Base-by-base conservation (phyloP, 2,797 vertebrate species). In the Buceros bicornis region DNA sequence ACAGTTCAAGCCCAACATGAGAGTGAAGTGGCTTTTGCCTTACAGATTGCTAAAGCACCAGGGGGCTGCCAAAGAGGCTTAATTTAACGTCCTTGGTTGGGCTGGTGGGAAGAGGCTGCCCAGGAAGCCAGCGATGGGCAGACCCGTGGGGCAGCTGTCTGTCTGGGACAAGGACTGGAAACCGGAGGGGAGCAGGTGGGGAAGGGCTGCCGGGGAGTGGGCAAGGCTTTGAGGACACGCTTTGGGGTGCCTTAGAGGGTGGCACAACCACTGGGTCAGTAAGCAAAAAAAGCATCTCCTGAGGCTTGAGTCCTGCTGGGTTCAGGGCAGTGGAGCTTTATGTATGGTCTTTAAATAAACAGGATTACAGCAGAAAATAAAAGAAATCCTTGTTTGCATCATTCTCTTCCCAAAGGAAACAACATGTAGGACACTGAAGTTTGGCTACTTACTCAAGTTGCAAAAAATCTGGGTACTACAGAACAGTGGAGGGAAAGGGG, bases 351-450 rank as follows among this genome's bases (percentile, higher is more conserved):
- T 56, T 37, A 82, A 93, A 91, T 85, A 93, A 82, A 87, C 29
- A 85, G n/a, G 69, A 76, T 72, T 74, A 70, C 48, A 78, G 37
- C 42, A 90, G 77, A 95, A 95, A 90, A 28, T 4, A 78, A 66
- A 89, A 90, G 0, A 90, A 79, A 78, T 67, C 61, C 24, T 73
- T 73, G 12, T 53, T 53, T 82, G 43, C 0, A 0, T 89, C 19
- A 50, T 89, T 89, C 43, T 77, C 29, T 82, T 94, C 65, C 77
- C 87, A 61, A 16, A 50, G 51, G 84, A 85, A 92, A 87, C 65
- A 84, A 35, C 40, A 51, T 67, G 45, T 53, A 93, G 50, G 53
- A 74, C 18, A 5, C 71, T 61, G 45, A 89, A 89, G 21, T 80
- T 74, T 78, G 45, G 28, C 60, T 74, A 14, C 42, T 92, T 77